Conservation (phyloP, 2,888 invertebrate species). For the Drosophila lutescens region DNA sequence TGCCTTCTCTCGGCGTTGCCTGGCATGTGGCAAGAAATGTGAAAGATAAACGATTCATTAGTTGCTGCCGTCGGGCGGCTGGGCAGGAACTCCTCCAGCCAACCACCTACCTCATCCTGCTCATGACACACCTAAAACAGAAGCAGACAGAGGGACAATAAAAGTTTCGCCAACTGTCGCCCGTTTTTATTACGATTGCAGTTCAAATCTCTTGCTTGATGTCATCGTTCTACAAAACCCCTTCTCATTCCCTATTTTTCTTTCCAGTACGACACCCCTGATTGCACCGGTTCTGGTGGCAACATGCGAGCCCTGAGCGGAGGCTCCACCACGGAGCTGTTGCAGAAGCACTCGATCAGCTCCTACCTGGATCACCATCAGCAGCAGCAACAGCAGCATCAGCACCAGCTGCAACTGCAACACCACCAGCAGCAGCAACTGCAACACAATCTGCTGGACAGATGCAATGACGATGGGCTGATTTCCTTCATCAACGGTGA, state of each 20-base stretch:
- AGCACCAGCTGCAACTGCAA: conserved; percentile 45
- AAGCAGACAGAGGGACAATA: conserved; percentile 39
- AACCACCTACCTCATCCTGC: background rate
- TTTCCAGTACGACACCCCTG: conserved; percentile 75
- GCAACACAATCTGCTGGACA: conserved; percentile 74
- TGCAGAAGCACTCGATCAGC: conserved; percentile 86
- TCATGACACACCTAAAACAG: conserved; percentile 3
- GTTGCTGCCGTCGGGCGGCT: conserved; percentile 61
- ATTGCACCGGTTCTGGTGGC: conserved; percentile 58
- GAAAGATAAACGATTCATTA: conserved; percentile 82
- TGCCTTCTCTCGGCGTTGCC: conserved; percentile 38
- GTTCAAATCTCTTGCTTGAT: conserved; percentile 39
- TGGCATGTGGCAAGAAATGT: conserved; percentile 75
- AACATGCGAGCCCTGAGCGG: conserved; percentile 76
- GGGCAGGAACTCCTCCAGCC: background rate
- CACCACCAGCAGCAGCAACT: conserved; percentile 58
- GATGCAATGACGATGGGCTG: conserved; percentile 72
- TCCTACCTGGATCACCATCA: conserved; percentile 85
- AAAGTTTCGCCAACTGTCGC: conserved; percentile 56
- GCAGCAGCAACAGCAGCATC: conserved; percentile 76
- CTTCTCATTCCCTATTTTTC: background rate
- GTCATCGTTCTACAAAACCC: conserved; percentile 13
- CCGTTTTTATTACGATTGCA: conserved; percentile 60
- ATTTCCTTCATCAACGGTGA: conserved; percentile 82
- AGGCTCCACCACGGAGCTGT: conserved; percentile 82